Percentiles rank a stretch among this genome's conserved stretches.
Evolutionary conservation across 2,113 vertebrate species (phyloP).

Genomic region (Pollachius pollachius): DNA sequence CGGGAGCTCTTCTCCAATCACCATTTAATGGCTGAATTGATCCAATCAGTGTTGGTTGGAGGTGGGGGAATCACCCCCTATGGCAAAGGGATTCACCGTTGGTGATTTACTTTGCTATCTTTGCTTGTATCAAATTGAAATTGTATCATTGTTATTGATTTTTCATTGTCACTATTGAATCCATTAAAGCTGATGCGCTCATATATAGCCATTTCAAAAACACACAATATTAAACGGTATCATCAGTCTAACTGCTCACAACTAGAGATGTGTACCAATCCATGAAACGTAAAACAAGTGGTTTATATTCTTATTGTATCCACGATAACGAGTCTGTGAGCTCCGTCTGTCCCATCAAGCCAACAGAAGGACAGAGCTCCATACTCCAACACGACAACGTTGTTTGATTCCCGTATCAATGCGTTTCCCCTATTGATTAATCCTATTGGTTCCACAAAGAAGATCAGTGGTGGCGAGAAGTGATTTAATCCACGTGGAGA

Average conservation of each 20-base stretch:
- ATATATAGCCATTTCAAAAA: too few species aligned
- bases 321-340: constrained; percentile 4
- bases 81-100: background rate
- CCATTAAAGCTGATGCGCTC: too few species aligned
- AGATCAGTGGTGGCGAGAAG: constrained; percentile 61
- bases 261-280: too few species aligned
- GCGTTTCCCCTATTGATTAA: constrained; percentile 60
- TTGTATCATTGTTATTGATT: too few species aligned
- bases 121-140: too few species aligned
- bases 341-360: constrained; percentile 28
- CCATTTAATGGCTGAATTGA: background rate
- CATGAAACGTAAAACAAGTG: too few species aligned
- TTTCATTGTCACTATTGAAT: too few species aligned
- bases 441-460: constrained; percentile 64
- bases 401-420: constrained; percentile 54
- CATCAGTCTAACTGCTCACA: too few species aligned
- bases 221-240: too few species aligned
- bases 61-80: background rate
- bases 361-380: constrained; percentile 51
- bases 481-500: constrained; percentile 58
- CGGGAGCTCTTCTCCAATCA: background rate
- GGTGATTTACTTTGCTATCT: too few species aligned
- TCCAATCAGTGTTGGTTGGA: background rate
- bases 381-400: constrained; percentile 28
- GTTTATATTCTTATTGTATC: background rate